Evolutionary conservation across 2,113 vertebrate genomes (phyloP).

Genomic region (Forbesichthys agassizii): DNA sequence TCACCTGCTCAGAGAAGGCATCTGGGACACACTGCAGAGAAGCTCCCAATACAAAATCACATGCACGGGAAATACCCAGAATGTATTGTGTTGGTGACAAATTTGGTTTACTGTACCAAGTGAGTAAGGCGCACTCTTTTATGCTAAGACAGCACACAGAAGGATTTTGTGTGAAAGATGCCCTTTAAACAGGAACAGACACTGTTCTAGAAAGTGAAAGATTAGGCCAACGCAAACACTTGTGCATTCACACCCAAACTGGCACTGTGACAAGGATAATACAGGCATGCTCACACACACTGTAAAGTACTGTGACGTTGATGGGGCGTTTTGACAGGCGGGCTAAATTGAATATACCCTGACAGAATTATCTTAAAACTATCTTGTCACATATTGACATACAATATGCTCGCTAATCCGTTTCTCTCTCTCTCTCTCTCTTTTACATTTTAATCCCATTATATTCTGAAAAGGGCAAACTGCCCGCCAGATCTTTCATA

Average conservation of each 20-base stretch:
- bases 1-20: slow-evolving; percentile 7
- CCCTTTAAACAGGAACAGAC: slow-evolving; percentile 37
- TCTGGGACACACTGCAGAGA: background rate
- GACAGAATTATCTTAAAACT: slow-evolving; percentile 37
- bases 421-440: background rate
- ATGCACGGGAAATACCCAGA: background rate
- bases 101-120: background rate
- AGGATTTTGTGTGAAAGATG: slow-evolving; percentile 40
- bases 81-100: slow-evolving; percentile 12
- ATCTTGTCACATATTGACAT: slow-evolving; percentile 40
- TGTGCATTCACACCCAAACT: slow-evolving; percentile 41
- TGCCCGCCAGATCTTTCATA: too few relatives aligned
- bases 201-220: slow-evolving; percentile 69
- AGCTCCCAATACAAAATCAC: background rate
- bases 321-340: slow-evolving; percentile 25
- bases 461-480: too few relatives aligned
- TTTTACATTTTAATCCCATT: background rate
- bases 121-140: background rate
- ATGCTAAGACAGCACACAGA: slow-evolving; percentile 29
- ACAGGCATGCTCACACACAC: slow-evolving; percentile 4
- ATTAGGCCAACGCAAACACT: slow-evolving; percentile 57
- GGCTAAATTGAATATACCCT: slow-evolving; percentile 25
- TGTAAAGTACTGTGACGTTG: slow-evolving; percentile 25
- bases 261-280: background rate
- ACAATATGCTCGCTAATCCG: slow-evolving; percentile 28